phyloP scores from a whole-genome alignment of 2,113 vertebrate genomes.

The Phaetusa simplex region DNA sequence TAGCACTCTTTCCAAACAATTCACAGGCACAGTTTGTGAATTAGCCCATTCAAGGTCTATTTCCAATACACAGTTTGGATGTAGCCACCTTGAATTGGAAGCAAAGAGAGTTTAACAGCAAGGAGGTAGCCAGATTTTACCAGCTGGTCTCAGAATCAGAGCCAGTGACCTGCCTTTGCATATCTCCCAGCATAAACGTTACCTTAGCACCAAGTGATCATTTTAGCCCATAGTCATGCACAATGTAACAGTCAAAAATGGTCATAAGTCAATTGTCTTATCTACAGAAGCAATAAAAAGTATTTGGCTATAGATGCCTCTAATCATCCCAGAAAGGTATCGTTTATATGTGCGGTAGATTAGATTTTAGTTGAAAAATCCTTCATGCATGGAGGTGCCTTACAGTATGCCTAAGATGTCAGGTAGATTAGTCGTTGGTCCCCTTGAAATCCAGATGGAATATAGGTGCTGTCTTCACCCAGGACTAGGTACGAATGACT shows the following conservation, averaged over 20 bases:
- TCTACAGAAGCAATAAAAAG: not conserved
- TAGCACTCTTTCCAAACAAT: not conserved
- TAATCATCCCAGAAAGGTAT: not conserved
- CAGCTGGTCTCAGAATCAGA: not conserved
- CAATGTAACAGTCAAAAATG: not conserved
- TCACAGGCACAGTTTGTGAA: not conserved
- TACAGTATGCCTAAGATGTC: not conserved
- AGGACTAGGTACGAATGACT: not conserved
- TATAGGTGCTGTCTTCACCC: not conserved
- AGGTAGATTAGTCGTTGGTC: not conserved
- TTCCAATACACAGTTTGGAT: not conserved
- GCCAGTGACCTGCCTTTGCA: not conserved
- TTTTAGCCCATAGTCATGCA: not conserved
- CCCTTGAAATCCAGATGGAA: not conserved
- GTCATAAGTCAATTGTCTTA: not conserved
- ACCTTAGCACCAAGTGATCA: not conserved
- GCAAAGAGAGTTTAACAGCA: not conserved
- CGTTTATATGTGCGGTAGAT: fast-evolving
- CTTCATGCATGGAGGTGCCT: not conserved
- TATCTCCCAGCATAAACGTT: not conserved
- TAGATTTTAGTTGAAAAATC: not conserved
- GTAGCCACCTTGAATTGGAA: not conserved
- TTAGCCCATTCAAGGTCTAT: not conserved
- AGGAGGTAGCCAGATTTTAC: not conserved
- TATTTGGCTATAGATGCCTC: not conserved